Evolutionary conservation across 2,113 vertebrate species (phyloP).

Genomic region (Sturnira hondurensis): DNA sequence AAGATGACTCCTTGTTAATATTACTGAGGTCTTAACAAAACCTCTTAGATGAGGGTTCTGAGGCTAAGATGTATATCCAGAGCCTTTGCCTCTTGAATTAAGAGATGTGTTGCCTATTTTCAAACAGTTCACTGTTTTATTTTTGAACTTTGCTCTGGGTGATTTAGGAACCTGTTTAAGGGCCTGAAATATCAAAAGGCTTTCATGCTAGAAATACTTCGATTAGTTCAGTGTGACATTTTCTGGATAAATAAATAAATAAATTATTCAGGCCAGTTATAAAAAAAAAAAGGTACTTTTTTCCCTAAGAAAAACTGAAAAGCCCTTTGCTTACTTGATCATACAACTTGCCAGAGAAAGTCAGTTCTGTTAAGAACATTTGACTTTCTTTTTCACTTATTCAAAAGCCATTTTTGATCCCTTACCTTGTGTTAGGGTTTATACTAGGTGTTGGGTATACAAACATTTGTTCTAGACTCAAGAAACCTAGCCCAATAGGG

Average conservation of each 20-base stretch:
- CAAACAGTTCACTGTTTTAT: background rate
- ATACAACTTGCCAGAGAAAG: background rate
- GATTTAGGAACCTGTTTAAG: background rate
- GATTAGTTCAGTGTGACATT: constrained; percentile 10
- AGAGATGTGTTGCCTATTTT: background rate
- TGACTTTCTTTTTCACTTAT: background rate
- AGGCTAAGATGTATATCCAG: background rate
- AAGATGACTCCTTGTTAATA: background rate
- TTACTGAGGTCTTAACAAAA: background rate
- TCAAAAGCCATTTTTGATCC: background rate
- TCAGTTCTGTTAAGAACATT: background rate
- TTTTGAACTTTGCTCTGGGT: background rate
- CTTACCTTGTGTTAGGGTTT: background rate
- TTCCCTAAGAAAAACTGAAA: background rate
- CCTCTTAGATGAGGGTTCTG: background rate
- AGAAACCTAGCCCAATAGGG: constrained; percentile 13
- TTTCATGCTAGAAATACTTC: constrained; percentile 27
- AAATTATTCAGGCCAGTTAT: background rate
- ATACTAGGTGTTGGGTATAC: background rate
- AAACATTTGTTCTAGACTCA: background rate
- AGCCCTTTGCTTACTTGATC: constrained; percentile 4
- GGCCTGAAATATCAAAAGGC: background rate
- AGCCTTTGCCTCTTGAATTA: background rate
- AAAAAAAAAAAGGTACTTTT: constrained; percentile 3
- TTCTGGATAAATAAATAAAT: no score